A percentile compares a stretch with the other conserved stretches of the same genome.
These are phyloP conservation scores for Plotosus lineatus DNA, from an alignment of 2,113 vertebrate genomes.

Conservation along the genomic window DNA sequence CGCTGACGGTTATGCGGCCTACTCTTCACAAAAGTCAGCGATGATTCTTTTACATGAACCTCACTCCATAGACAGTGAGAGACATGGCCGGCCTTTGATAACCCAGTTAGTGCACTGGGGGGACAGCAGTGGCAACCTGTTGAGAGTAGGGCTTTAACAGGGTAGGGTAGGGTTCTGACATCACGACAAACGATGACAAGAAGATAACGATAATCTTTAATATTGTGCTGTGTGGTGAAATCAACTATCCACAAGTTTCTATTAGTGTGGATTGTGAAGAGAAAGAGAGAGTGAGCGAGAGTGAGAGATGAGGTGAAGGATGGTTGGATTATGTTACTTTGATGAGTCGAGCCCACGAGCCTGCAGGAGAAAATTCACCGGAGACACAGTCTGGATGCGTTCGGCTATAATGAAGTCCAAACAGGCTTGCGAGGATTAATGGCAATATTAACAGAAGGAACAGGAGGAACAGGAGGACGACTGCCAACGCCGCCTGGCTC, in stretches of 20 bases:
- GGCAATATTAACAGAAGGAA: slow-evolving; percentile 53
- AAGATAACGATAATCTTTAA: not conserved
- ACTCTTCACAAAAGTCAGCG: too few species aligned
- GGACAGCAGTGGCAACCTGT: too few species aligned
- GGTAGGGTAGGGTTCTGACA: too few species aligned
- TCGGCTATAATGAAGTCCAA: slow-evolving; percentile 48
- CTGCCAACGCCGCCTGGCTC: slow-evolving; percentile 47
- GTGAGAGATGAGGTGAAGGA: not conserved
- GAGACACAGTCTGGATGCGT: slow-evolving; percentile 47
- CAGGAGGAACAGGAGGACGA: slow-evolving; percentile 40
- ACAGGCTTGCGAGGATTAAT: slow-evolving; percentile 52
- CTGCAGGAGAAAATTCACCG: slow-evolving; percentile 33
- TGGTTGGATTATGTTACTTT: not conserved
- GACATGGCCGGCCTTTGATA: too few species aligned
- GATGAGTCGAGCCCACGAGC: not conserved
- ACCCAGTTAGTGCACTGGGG: too few species aligned
- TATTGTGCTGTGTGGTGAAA: not conserved
- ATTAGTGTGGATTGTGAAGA: too few species aligned
- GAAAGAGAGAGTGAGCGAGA: not conserved
- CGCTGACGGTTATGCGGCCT: too few species aligned
- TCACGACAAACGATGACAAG: not conserved
- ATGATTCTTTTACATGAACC: too few species aligned
- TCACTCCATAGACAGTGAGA: too few species aligned
- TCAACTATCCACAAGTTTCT: not conserved
- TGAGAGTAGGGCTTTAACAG: too few species aligned